These are phyloP conservation scores for Cairina moschata DNA, from an alignment of 2,113 vertebrate genomes.

Conservation along the genomic window DNA sequence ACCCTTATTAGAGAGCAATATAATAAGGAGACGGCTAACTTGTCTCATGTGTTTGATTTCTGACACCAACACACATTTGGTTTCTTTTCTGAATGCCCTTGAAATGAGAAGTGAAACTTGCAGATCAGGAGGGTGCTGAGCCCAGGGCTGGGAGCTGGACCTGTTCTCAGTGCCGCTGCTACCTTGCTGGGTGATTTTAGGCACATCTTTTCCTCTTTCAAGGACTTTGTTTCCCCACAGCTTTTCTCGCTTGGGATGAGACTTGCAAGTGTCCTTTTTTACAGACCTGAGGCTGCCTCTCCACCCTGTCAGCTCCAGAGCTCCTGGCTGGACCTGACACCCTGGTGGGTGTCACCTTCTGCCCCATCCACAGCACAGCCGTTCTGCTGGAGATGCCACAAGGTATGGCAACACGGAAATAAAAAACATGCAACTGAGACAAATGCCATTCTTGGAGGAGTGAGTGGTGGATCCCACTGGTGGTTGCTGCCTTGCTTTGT, in stretches of 20 bases:
- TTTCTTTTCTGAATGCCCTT: not conserved
- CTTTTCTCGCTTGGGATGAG: not conserved
- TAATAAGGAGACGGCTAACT: not conserved
- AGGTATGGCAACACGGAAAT: not conserved
- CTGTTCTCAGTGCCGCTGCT: accelerated
- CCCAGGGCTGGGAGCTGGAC: not conserved
- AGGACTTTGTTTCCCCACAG: not conserved
- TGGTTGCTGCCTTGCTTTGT: not conserved
- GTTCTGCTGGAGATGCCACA: not conserved
- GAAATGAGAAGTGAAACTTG: not conserved
- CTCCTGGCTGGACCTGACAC: not conserved
- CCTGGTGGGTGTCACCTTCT: not conserved
- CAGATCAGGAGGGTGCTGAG: not conserved
- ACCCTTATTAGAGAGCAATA: not conserved
- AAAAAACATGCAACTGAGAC: not conserved
- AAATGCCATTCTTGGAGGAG: not conserved
- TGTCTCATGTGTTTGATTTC: not conserved
- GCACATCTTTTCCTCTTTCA: not conserved
- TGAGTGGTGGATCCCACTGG: accelerated
- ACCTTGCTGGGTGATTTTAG: not conserved
- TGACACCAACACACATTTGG: not conserved
- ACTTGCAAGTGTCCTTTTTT: not conserved
- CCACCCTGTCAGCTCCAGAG: no score
- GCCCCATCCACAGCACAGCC: not conserved
- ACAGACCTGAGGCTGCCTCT: not conserved